phyloP scores from a whole-genome alignment of 2,797 vertebrate genomes.

The Rhinichthys osculus region DNA sequence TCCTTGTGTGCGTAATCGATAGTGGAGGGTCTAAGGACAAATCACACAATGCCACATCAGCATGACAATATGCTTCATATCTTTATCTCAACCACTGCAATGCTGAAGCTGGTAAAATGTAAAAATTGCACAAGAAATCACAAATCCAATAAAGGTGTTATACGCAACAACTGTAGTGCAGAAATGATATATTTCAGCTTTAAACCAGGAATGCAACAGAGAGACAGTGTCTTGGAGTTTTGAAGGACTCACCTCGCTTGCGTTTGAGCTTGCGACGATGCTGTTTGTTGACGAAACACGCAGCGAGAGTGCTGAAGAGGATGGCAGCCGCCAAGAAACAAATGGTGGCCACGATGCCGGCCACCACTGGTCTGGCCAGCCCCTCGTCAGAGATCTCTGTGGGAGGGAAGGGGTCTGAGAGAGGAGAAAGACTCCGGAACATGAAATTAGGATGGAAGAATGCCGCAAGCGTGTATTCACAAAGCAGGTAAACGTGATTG shows the following conservation, averaged over 20 bases:
- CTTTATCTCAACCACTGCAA: constrained; percentile 23
- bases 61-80: constrained; percentile 36
- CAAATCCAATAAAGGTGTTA: neutral
- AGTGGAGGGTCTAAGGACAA: constrained; percentile 91
- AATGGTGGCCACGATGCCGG: constrained; percentile 97
- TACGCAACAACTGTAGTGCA: neutral
- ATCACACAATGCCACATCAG: constrained; percentile 64
- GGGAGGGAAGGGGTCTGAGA: constrained; percentile 91
- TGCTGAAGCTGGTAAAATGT: constrained; percentile 10
- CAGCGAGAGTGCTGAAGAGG: constrained; percentile 97
- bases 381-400: constrained; percentile 94
- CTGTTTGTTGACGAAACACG: constrained; percentile 98
- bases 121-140: neutral
- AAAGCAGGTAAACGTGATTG: constrained; percentile 39
- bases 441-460: constrained; percentile 60
- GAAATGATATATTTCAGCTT: neutral
- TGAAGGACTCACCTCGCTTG: constrained; percentile 88
- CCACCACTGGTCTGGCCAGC: constrained; percentile 94
- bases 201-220: neutral
- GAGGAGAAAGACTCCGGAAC: constrained; percentile 59
- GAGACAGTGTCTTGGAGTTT: neutral
- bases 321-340: constrained; percentile 98
- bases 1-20: constrained; percentile 99
- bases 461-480: constrained; percentile 58
- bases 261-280: constrained; percentile 97